A percentile compares a stretch with the other conserved stretches of the same genome.
phyloP scores from a whole-genome alignment of 2,797 vertebrate genomes.

The Sparidentex hasta region DNA sequence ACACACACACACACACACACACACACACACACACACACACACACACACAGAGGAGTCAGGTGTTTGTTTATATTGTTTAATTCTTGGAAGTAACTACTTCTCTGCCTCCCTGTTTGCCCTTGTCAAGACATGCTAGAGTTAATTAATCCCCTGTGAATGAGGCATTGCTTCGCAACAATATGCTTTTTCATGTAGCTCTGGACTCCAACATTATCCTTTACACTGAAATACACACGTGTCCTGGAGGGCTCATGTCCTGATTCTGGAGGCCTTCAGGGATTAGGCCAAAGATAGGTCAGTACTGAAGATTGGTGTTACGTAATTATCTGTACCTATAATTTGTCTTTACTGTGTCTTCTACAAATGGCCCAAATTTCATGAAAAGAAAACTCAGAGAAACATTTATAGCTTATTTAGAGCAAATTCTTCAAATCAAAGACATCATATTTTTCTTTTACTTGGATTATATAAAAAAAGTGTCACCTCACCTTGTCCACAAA shows the following conservation, averaged over 20 bases:
- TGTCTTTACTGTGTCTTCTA: constrained; percentile 1
- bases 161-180: constrained; percentile 12
- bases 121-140: constrained; percentile 33
- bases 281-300: background rate
- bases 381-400: background rate
- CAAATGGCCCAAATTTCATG: background rate
- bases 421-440: background rate
- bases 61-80: constrained; percentile 37
- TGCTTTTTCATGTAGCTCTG: constrained; percentile 1
- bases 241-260: background rate
- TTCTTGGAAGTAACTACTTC: constrained; percentile 14
- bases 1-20: too few species aligned
- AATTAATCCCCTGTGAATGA: constrained; percentile 43
- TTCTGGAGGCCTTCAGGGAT: constrained; percentile 8
- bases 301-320: background rate
- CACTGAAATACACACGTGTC: background rate
- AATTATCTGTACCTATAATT: constrained; percentile 3
- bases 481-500: constrained; percentile 93
- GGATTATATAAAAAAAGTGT: background rate
- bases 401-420: background rate
- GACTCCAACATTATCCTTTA: constrained; percentile 1
- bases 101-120: background rate
- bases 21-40: too few species aligned
- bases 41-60: constrained; percentile 24
- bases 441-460: background rate